Conservation (phyloP, 2,797 vertebrate genomes). For the Scolopax bukidnonensis region DNA sequence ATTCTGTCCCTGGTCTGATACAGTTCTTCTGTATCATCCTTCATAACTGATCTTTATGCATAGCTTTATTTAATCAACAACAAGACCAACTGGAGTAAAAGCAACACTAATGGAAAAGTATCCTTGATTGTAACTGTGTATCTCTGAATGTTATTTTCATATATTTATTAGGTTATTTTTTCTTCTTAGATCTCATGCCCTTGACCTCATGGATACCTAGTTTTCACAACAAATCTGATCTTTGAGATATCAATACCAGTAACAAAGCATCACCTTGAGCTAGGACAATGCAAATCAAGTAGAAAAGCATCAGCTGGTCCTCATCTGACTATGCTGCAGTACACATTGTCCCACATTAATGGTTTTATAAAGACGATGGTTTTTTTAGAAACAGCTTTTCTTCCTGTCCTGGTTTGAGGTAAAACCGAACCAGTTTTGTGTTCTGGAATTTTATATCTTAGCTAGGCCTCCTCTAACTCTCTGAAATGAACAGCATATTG, state of each 20-base stretch:
- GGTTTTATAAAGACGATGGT: conserved; percentile 16
- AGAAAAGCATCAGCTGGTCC: conserved; percentile 68
- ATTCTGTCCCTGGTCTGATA: not conserved
- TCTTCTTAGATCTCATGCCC: not conserved
- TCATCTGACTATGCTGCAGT: conserved; percentile 14
- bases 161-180: not conserved
- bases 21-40: not conserved
- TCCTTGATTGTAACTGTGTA: not conserved
- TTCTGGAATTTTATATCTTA: too few species aligned
- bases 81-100: not conserved
- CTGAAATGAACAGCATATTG: too few species aligned
- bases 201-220: conserved; percentile 22
- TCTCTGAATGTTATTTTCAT: conserved; percentile 19
- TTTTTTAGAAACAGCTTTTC: conserved; percentile 12
- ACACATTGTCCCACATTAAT: conserved; percentile 3
- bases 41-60: not conserved
- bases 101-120: not conserved
- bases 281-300: conserved; percentile 66
- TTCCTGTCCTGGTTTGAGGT: not conserved
- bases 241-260: conserved; percentile 20
- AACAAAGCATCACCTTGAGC: conserved; percentile 64
- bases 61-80: not conserved
- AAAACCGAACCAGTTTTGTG: too few species aligned
- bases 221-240: not conserved
- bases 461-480: too few species aligned